Evolutionary conservation across 2,113 vertebrate species (phyloP).

Genomic region (Cyanistes caeruleus): DNA sequence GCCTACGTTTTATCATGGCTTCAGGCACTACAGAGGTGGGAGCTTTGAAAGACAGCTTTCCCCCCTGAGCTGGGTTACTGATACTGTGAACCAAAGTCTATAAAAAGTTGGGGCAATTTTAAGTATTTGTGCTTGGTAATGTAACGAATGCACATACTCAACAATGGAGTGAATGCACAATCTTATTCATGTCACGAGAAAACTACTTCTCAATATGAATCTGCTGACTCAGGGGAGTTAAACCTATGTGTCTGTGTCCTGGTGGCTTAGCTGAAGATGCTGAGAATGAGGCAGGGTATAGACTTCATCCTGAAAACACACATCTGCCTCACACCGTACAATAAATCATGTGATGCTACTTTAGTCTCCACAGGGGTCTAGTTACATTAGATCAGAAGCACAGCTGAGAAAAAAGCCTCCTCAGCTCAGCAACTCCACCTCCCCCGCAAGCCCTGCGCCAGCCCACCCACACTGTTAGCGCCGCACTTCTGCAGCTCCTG

Average conservation of each 20-base stretch:
- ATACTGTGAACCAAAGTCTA: not conserved
- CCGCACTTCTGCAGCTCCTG: not conserved
- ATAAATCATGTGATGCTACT: not conserved
- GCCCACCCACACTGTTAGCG: accelerated
- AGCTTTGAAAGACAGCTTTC: not conserved
- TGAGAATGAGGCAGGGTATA: not conserved
- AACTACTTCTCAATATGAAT: accelerated
- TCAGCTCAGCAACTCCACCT: accelerated
- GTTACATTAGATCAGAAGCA: not conserved
- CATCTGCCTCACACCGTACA: not conserved
- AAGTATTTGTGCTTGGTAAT: not conserved
- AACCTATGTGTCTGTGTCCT: not conserved
- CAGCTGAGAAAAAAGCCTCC: not conserved
- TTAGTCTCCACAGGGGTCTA: not conserved
- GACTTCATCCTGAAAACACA: not conserved
- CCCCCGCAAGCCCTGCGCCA: not conserved
- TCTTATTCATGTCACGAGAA: not conserved
- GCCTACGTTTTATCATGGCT: not conserved
- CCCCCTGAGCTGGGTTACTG: not conserved
- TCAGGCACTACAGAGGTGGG: not conserved
- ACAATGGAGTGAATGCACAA: not conserved
- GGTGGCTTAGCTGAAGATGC: not conserved
- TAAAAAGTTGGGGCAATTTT: not conserved
- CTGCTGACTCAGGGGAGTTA: not conserved
- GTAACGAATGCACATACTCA: not conserved